A percentile compares a stretch with the other conserved stretches of the same genome.
phyloP scores from a whole-genome alignment of 2,113 vertebrate species.

The Centropus unirufus region DNA sequence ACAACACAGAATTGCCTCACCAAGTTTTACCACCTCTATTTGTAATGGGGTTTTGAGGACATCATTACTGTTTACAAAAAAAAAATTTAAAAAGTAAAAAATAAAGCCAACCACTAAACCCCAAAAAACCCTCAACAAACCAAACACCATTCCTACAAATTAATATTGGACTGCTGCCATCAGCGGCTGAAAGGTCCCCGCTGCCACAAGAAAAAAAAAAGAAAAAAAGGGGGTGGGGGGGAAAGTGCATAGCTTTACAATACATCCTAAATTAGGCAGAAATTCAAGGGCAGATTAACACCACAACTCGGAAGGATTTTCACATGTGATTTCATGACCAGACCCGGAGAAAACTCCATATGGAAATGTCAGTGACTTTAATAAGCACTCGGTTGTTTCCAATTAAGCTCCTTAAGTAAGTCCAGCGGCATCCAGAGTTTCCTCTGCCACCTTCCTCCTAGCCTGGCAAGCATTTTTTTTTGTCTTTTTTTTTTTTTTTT shows the following conservation, averaged over 20 bases:
- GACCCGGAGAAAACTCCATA: slow-evolving; percentile 29
- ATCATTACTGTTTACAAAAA: not conserved
- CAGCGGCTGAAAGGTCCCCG: not conserved
- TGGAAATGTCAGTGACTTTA: slow-evolving; percentile 63
- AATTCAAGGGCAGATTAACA: slow-evolving; percentile 51
- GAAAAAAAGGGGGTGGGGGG: no score
- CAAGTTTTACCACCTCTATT: not conserved
- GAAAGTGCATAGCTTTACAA: not conserved
- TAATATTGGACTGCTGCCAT: not conserved
- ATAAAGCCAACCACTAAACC: not conserved
- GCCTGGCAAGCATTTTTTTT: slow-evolving; percentile 4
- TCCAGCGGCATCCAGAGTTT: slow-evolving; percentile 42
- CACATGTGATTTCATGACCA: slow-evolving; percentile 55
- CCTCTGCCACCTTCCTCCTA: slow-evolving; percentile 31
- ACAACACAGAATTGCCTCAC: not conserved
- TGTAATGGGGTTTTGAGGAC: not conserved
- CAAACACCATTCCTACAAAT: not conserved
- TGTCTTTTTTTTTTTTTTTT: not conserved
- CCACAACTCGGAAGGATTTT: slow-evolving; percentile 44
- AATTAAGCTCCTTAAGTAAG: slow-evolving; percentile 57
- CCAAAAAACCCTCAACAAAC: not conserved
- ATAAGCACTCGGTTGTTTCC: slow-evolving; percentile 52
- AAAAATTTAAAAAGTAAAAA: no score
- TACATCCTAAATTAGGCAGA: slow-evolving; percentile 29
- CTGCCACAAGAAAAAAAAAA: no score